Base-by-base conservation (phyloP, 2,113 vertebrate species). In the Toxotes jaculatrix region DNA sequence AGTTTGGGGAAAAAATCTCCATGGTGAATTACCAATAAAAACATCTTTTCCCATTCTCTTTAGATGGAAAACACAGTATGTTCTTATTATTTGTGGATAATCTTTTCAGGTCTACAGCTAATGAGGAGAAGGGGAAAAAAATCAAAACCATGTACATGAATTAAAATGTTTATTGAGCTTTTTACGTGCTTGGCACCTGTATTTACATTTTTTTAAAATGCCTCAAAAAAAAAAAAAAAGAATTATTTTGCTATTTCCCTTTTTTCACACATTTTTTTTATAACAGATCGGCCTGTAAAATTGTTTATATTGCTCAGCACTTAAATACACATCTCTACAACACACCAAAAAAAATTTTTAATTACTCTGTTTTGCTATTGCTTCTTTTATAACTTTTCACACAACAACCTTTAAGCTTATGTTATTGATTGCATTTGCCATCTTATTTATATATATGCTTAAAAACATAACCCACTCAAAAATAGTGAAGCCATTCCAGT, bases 251-350 rank as follows among this genome's bases (percentile, higher is more conserved):
- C 94, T 95, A 95, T 95, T 88, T 91, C 71, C 76, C 49, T 79
- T 93, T 88, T 74, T 82, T 72, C 91, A 93, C 92, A 88, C 92
- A 79, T 88, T 86, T 93, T 95, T 95, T 92, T 95, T 95, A 96
- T 96, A 95, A 96, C 95, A 96, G 95, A 96, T 94, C 94, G 89
- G 91, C 94, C 96, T 94, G 94, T 95, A 96, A 96, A 96, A 95
- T 95, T 96, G 96, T 95, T 27, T 95, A 95, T 95, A 96, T 83
- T 95, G 96, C 96, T 97, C 97, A 96, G 95, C 94, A 97, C 94
- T 98, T 98, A 98, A 99, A 99, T 99, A 99, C 95, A 96, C 92
- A 96, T 97, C 96, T 97, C 96, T 97, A 97, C 96, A 97, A 95
- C 97, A 98, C 96, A 95, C 95, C 96, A 98, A 96, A 96, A 95